Evolutionary conservation across 2,113 vertebrate species (phyloP).

Genomic region (Peromyscus maniculatus): DNA sequence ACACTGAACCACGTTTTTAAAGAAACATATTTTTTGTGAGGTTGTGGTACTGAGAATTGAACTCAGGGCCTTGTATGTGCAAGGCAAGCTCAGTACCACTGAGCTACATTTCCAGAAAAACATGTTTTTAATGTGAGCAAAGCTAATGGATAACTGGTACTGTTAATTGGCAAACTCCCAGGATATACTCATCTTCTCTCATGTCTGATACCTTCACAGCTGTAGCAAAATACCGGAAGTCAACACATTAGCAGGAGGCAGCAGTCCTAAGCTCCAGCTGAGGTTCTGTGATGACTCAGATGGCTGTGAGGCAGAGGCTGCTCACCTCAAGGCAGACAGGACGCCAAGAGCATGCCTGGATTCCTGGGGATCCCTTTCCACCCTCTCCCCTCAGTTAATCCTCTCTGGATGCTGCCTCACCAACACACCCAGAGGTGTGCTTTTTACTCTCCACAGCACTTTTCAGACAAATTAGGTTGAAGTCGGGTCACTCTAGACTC

Average conservation of each 20-base stretch:
- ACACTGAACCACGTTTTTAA: background rate
- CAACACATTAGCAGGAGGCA: background rate
- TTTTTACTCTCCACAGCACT: background rate
- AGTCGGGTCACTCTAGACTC: background rate
- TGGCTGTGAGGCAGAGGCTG: background rate
- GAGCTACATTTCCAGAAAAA: background rate
- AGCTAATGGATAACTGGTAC: background rate
- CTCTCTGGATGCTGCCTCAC: background rate
- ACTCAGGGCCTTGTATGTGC: background rate
- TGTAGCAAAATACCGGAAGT: background rate
- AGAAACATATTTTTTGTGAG: background rate
- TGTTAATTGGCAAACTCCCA: background rate
- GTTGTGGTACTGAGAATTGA: background rate
- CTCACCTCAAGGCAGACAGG: background rate
- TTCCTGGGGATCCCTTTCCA: too few relatives aligned
- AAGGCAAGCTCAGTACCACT: background rate
- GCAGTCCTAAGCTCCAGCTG: background rate
- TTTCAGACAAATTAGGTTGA: background rate
- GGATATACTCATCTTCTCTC: background rate
- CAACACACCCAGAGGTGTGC: background rate
- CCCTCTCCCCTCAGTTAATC: too few relatives aligned
- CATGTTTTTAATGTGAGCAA: background rate
- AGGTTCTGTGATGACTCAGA: background rate
- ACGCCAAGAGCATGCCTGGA: background rate
- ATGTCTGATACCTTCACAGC: background rate